A percentile compares a stretch with the other conserved stretches of the same genome.
phyloP scores from a whole-genome alignment of 2,113 vertebrate species.

The Progne subis region DNA sequence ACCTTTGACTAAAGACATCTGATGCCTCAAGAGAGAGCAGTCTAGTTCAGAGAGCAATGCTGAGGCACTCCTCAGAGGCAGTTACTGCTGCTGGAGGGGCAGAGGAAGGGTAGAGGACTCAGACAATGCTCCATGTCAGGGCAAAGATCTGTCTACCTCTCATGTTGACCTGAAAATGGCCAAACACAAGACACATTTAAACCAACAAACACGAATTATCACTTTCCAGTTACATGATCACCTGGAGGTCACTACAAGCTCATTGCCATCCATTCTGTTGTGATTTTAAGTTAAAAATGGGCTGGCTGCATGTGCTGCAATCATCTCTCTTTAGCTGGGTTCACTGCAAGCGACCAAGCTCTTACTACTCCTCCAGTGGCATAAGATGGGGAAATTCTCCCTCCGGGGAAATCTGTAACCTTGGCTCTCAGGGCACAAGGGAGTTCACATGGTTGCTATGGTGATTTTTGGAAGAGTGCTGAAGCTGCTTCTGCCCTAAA shows the following conservation, averaged over 20 bases:
- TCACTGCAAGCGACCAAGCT: neutral
- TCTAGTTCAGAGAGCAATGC: neutral
- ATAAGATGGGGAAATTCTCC: neutral
- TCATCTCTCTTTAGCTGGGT: neutral
- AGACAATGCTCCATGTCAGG: neutral
- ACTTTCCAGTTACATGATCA: neutral
- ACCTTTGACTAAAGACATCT: neutral
- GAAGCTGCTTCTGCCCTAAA: neutral
- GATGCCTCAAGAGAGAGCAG: neutral
- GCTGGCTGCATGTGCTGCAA: neutral
- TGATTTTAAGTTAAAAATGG: neutral
- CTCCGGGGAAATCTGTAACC: accelerated
- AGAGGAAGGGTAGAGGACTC: neutral
- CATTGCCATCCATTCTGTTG: neutral
- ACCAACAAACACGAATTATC: neutral
- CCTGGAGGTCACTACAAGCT: neutral
- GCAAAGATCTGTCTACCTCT: neutral
- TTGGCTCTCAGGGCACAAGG: neutral
- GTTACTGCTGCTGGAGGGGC: neutral
- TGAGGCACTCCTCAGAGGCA: neutral
- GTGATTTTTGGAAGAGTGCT: neutral
- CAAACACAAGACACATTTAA: neutral
- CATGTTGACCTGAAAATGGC: neutral
- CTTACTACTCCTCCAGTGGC: neutral
- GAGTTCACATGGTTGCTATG: neutral